Evolutionary conservation across 2,888 invertebrate species (phyloP), one percentile per base, ranked within the genome.

Genomic region (Villa cingulata): DNA sequence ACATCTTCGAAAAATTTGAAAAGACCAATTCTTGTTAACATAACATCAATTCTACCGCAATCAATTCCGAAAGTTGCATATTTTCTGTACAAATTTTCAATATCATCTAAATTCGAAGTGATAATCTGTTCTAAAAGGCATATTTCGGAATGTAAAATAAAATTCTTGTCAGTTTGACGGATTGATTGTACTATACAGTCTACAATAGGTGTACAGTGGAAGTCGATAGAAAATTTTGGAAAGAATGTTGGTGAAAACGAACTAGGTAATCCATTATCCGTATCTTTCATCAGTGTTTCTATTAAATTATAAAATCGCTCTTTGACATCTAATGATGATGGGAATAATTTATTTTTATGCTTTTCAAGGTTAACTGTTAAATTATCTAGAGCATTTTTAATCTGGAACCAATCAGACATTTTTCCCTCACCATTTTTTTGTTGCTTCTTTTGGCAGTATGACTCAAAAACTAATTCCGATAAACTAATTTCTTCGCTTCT

Each of bases 1-100:
- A 43, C 15, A 36, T 48, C 40, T 16, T 37, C 16, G 40, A 40
- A 48, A 37, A 51, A 46, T 43, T 43, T 34, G 48, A 48, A 51
- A 5, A 51, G 27, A 5, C 51, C 51, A 17, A 48, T 18, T 32
- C 51, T 39, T 5, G 40, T 38, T 34, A 51, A 9, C 38, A 15
- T 17, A n/a, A 36, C 19, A 34, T 45, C 34, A 32, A 34, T 9
- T 34, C 40, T 18, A 4, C 10, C 4, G 4, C 19, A 15, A 4
- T 32, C 38, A 7, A 40, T 4, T 29, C 40, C 41, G 17, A 46
- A 48, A 29, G 17, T 37, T 1, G 46, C 43, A 37, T 43, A 48
- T 16, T 34, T 42, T 7, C 17, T n/a, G 32, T 47, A 50, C 10
- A 50, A 3, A 6, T 23, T 18, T 32, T 45, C 44, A n/a, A 50